phyloP scores from a whole-genome alignment of 2,797 vertebrate genomes.

The Myotis planiceps region DNA sequence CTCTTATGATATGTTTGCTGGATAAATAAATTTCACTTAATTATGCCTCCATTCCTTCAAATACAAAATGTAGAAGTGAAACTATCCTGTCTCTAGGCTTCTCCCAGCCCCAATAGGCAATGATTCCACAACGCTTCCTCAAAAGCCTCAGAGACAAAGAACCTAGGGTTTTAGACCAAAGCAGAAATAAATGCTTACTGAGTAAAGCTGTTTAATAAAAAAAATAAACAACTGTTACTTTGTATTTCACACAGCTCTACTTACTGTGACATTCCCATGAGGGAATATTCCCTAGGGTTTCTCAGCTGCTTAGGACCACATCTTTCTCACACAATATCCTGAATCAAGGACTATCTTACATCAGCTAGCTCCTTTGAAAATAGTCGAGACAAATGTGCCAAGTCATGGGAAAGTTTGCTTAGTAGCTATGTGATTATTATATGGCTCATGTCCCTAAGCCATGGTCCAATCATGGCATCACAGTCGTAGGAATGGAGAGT shows the following conservation, averaged over 20 bases:
- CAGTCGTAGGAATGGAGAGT: background rate
- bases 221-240: background rate
- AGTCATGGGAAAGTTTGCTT: background rate
- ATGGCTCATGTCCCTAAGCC: background rate
- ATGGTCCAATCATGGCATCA: background rate
- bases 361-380: background rate
- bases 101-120: background rate
- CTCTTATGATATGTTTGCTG: conserved; percentile 16
- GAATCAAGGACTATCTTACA: background rate
- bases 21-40: conserved; percentile 49
- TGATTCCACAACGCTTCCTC: background rate
- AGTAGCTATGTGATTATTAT: background rate
- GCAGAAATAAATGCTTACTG: background rate
- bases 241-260: background rate
- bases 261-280: background rate
- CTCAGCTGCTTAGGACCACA: background rate
- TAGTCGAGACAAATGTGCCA: background rate
- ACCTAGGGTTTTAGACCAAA: background rate
- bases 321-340: background rate
- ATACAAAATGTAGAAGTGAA: background rate
- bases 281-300: background rate
- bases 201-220: background rate
- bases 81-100: background rate
- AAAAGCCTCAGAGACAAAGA: background rate
- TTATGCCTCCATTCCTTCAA: background rate